Base-by-base conservation (phyloP, 2,888 invertebrate genomes). In the Ormyrus nitidulus region DNA sequence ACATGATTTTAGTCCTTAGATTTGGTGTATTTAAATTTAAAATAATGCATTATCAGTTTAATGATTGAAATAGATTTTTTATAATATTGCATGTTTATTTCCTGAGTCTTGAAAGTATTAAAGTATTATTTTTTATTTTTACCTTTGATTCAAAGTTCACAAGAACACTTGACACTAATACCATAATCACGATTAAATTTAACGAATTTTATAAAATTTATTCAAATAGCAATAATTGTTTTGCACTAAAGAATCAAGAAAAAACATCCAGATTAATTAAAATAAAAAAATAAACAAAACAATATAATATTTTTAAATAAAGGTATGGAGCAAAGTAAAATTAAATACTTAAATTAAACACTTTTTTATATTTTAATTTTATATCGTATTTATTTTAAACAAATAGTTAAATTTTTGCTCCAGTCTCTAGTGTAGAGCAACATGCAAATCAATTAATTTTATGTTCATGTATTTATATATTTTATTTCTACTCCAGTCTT, bases 401-500 rank as follows among this genome's bases (percentile, higher is more conserved):
- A 34, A 44, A 59, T 58, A 75, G 13, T 64, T 73, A 68, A 6
- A 48, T 5, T n/a, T 76, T 77, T 71, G 34, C 44, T 69, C 54
- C 5, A 59, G 53, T 61, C 61, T 76, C 6, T 48, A 34, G 58
- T 54, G 34, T 53, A 66, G 13, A 10, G 51, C 49, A n/a, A 62
- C 66, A 76, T 80, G 76, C 53, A 59, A 51, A 64, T 49, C 4
- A 66, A 46, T 80, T 76, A 61, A 46, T 72, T 58, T 71, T 80
- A 66, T 61, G 53, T 77, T 72, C 6, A 74, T 62, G 54, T 61
- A 62, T 75, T 77, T 75, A 70, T 48, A 62, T 79, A 80, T 83
- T 83, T 83, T 74, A 83, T 82, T 85, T 84, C 83, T 82, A 72
- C 81, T 82, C 84, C 85, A 84, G 85, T 86, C 83, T 81, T 79